These are phyloP conservation scores for Ornithoptera alexandrae DNA, from an alignment of 2,888 invertebrate genomes.

Conservation along the genomic window DNA sequence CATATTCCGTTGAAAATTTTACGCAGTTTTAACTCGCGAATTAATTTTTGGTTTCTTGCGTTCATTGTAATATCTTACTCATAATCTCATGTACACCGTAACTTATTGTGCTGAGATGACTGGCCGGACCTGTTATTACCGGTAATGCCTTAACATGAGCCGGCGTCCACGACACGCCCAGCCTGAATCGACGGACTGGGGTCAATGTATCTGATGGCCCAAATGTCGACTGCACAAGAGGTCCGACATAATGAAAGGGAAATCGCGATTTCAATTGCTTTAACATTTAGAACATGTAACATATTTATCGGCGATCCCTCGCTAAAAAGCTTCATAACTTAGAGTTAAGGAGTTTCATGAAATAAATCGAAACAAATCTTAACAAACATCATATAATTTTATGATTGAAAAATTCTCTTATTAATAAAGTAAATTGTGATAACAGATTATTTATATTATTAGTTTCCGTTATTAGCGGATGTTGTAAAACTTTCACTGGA, in stretches of 20 bases:
- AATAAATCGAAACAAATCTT: too few species aligned
- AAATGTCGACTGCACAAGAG: conserved; percentile 33
- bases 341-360: too few species aligned
- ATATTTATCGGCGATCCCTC: too few species aligned
- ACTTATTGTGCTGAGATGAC: conserved; percentile 47
- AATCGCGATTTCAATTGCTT: conserved; percentile 25
- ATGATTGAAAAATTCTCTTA: too few species aligned
- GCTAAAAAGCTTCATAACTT: too few species aligned
- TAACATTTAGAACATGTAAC: conserved; percentile 3
- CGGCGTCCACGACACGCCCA: conserved; percentile 47
- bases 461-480: neutral
- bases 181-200: conserved; percentile 50
- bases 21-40: neutral
- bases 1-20: too few species aligned
- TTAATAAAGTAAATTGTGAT: too few species aligned
- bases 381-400: too few species aligned
- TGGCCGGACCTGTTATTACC: conserved; percentile 50
- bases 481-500: conserved; percentile 36
- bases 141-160: conserved; percentile 47
- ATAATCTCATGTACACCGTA: conserved; percentile 4
- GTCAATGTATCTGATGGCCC: conserved; percentile 40
- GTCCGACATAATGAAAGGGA: conserved; percentile 28
- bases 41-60: conserved; percentile 9
- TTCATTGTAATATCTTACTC: conserved; percentile 20
- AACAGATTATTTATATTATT: too few species aligned